Evolutionary conservation across 2,888 invertebrate genomes (phyloP), one percentile per base, ranked within the genome.

Genomic region (Gari tellinella): DNA sequence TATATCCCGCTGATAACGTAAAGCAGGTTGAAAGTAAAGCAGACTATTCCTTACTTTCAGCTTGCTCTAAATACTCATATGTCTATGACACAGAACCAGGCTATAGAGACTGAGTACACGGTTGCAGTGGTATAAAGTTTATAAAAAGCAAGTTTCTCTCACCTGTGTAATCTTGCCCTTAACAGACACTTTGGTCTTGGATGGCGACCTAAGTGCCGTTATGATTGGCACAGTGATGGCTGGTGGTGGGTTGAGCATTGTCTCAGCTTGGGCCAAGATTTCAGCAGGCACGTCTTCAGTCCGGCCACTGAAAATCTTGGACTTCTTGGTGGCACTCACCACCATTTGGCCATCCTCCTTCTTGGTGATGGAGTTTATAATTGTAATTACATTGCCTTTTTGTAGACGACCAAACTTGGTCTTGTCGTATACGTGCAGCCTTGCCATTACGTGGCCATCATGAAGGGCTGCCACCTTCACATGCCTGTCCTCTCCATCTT

Each of bases 161-260:
- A 52, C 52, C 52, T 52, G 52, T 17, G 25, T n/a, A 8, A 52
- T 31, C 25, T 52, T 25, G 21, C 52, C 52, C n/a, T 25, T 21
- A 23, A 52, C 52, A 17, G 52, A 31, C 15, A 52, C 26, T 26
- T 52, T 52, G 15, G 21, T 23, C 25, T 52, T 31, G 15, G 26
- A 3, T 26, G 26, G 52, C 12, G 31, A 31, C 37, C 19, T 52
- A 15, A 52, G 52, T 14, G 52, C 52, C 21, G n/a, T 14, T 17
- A 25, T 19, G 15, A 52, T 15, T 3, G 26, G 31, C n/a, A 52
- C 17, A 15, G n/a, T 26, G n/a, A 26, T 12, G n/a, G 52, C 52
- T 26, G 52, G 52, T 31, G 52, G 52, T 17, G 52, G 52, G 52
- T 52, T 52, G 12, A 52, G 12, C 21, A 52, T 23, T 2, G 25